Conservation (phyloP, 2,888 invertebrate species). For the Xylota sylvarum region DNA sequence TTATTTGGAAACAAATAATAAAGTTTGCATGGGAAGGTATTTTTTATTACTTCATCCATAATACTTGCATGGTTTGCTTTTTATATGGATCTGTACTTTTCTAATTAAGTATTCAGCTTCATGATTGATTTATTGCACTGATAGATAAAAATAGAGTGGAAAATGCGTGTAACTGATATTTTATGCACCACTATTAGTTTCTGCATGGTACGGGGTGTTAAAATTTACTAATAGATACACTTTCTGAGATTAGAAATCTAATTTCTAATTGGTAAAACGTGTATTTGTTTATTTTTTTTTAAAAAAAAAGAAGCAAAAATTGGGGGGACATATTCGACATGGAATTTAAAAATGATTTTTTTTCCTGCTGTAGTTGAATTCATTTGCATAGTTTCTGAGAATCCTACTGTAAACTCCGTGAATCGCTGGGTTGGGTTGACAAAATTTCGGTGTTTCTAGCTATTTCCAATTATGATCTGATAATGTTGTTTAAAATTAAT, state of each 20-base stretch:
- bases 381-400: no score
- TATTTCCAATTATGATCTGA: no score
- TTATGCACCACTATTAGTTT: not conserved
- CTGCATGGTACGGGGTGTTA: not conserved
- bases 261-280: no score
- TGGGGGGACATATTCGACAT: no score
- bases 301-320: no score
- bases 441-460: no score
- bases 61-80: constrained; percentile 9
- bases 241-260: not conserved
- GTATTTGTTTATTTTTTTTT: no score
- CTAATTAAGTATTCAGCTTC: constrained; percentile 7
- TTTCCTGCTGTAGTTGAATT: no score
- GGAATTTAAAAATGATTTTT: no score
- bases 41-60: not conserved
- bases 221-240: not conserved
- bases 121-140: constrained; percentile 16
- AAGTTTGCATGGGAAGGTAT: not conserved
- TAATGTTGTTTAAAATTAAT: no score
- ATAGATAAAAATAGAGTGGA: not conserved
- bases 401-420: no score
- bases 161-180: constrained; percentile 13
- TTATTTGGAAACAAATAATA: not conserved
- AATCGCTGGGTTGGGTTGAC: no score
- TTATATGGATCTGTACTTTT: not conserved